Base-by-base conservation (phyloP, 2,113 vertebrate species). In the Centrocercus urophasianus region DNA sequence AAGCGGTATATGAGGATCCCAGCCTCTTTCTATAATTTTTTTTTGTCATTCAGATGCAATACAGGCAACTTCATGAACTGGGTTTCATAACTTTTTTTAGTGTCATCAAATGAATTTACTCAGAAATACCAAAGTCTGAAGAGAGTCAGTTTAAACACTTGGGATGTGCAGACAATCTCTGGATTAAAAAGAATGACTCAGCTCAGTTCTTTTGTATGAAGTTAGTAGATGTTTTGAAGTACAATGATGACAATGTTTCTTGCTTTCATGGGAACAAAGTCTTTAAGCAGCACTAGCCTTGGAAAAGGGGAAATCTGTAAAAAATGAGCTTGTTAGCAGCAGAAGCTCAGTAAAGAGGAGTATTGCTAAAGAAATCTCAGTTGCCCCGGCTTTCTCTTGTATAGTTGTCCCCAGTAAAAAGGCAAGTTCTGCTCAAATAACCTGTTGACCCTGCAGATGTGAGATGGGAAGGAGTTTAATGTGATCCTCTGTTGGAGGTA, bases 311-410 rank as follows among this genome's bases (percentile, higher is more conserved):
- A 73, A 66, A 7, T 7, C 59, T 48, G n/a, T 48, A 17, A 50
- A 34, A 83, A 83, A 19, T 0, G 1, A 73, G 75, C 9, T 40
- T 3, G 4, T 47, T 43, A 47, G 75, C 34, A n/a, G 38, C 59
- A 80, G 54, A 52, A 36, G 2, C 0, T 0, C 27, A 43, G 64
- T 1, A 2, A 57, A 28, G 27, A 25, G 22, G 22, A 42, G 32
- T 11, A 52, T 60, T 3, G 1, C 19, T 19, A 3, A 40, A 10
- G 87, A 57, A 6, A 18, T 40, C 24, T 52, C 0, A 10, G 56
- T 91, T 89, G 36, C 79, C 43, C 89, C 67, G 77, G 69, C 50
- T 77, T 87, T n/a, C 85, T 24, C 32, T 89, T 89, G 50, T 80
- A 79, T 85, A 88, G 7, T 50, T 89, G n/a, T 8, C 56, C 40